Evolutionary conservation across 2,797 vertebrate genomes (phyloP), one percentile per base, ranked within the genome.

Genomic region (Kryptopterus vitreolus): DNA sequence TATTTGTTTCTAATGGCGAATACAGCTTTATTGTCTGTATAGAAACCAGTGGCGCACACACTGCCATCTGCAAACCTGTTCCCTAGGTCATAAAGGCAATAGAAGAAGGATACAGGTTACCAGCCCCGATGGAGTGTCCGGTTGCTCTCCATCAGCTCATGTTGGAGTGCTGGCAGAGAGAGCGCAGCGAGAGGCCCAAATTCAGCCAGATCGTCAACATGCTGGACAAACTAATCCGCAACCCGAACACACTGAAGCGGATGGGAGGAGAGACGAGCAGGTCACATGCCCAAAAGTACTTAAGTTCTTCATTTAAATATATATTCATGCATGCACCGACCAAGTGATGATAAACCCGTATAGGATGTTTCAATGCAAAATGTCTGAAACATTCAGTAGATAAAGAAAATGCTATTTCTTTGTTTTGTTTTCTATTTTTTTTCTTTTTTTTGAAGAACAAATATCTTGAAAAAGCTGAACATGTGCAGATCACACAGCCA

Each of bases 181-280:
- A 99, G 81, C 92, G 98, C 58, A 95, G 95, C 0, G 97, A 98
- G 91, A 93, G 98, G 85, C 98, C 98, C 52, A 98, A 98, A 86
- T 98, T 98, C 77, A 96, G 96, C 85, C 98, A 99, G 93, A 98
- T 99, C 3, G 96, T 98, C 92, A 98, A 98, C 95, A 98, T 98
- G 96, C 91, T 99, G 91, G 98, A 99, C 94, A 99, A 99, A 89
- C 96, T 99, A 85, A 99, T 99, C 91, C 96, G 98, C 82, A 98
- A 99, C 86, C 98, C 98, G 76, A 97, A 95, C 93, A 96, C 96
- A 76, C 92, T 99, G 88, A 99, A 98, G 93, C 96, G 96, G 91
- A 98, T 95, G 0, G 96, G 96, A 52, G 95, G 95, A 0, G 96
- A 98, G 84, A 91, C 92, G 78, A 86, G 93, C 84, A 96, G 96